Percentiles rank a stretch among this genome's conserved stretches.
phyloP scores from a whole-genome alignment of 2,797 vertebrate genomes.

The Micrastur ruficollis region DNA sequence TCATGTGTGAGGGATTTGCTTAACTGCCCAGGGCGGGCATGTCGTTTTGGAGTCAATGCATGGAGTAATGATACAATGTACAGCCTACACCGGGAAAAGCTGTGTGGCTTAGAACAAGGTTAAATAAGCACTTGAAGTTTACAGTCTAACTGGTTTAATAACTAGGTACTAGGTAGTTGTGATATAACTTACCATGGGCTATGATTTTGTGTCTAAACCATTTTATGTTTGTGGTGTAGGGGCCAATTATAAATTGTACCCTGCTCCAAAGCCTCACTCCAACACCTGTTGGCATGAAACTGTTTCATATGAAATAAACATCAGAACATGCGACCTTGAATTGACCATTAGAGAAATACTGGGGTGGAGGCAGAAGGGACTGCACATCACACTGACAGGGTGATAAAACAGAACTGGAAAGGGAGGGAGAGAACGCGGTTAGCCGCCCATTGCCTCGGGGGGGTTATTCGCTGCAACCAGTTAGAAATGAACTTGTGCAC shows the following conservation, averaged over 20 bases:
- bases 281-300: neutral
- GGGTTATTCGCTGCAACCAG: neutral
- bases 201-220: neutral
- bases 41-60: neutral
- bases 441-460: accelerated
- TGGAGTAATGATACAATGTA: neutral
- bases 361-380: neutral
- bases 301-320: neutral
- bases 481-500: neutral
- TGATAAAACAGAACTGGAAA: neutral
- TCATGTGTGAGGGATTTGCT: neutral
- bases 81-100: neutral
- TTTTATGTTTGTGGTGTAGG: neutral
- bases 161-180: neutral
- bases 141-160: neutral
- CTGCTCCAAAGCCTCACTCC: neutral
- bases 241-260: neutral
- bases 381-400: too few relatives aligned
- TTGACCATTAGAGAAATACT: neutral
- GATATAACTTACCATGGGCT: neutral
- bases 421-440: neutral
- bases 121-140: neutral
- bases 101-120: neutral
- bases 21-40: neutral
- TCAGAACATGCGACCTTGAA: neutral